Base-by-base conservation (phyloP, 2,888 invertebrate genomes). In the Trypoxylon attenuatum region DNA sequence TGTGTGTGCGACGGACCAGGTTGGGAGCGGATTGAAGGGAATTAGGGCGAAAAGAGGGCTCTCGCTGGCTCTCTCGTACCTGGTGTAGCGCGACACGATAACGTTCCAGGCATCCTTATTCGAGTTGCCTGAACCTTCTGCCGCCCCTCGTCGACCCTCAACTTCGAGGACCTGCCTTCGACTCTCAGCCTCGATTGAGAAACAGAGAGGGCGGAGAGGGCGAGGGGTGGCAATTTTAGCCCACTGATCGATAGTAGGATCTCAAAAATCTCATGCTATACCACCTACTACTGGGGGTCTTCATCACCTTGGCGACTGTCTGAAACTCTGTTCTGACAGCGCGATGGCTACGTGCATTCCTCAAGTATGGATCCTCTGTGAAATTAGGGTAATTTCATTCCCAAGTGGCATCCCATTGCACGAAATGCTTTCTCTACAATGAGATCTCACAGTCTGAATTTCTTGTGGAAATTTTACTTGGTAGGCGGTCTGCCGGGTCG, bases 11-110 rank as follows among this genome's bases (percentile, higher is more conserved):
- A 41, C 53, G 56, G 52, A 56, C 50, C 64, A 58, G 71, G 68
- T 51, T 50, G 56, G 57, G 53, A 57, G 51, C 33, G 77, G 72
- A 63, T 72, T 68, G 66, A 79, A 69, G 71, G 74, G 77, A 81
- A 80, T 80, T 79, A 76, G 81, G 73, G 71, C 78, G 77, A 72
- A 77, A 78, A 73, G 68, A 68, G 71, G 66, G 58, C 57, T 63
- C 56, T 70, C 69, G 38, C 56, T 49, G 1, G 1, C 27, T 27
- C 27, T 27, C 60, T 65, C 54, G 57, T 71, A 73, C 69, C 69
- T 69, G 73, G 71, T 76, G 54, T 43, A 70, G 68, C 73, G 79
- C 70, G 79, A 78, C 74, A 68, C 64, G 79, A 79, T 80, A 78
- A 78, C 72, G 71, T 72, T 62, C 68, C 52, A 42, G 60, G 53